Percentiles rank a stretch among this genome's conserved stretches.
phyloP scores from a whole-genome alignment of 2,797 vertebrate species.

The Chloroceryle inda region DNA sequence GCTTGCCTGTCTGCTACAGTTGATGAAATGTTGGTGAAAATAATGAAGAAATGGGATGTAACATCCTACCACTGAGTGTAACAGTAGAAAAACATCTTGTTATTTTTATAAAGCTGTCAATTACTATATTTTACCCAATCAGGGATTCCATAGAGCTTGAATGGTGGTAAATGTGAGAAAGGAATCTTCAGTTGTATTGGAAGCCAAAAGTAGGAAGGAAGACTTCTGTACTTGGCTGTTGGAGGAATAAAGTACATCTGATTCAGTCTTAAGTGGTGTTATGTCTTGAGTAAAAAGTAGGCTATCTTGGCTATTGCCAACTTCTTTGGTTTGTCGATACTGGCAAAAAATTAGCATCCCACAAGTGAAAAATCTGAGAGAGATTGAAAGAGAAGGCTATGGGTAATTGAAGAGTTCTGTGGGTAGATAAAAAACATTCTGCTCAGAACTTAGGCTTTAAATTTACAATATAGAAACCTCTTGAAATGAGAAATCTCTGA shows the following conservation, averaged over 20 bases:
- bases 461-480: neutral
- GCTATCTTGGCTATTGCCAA: neutral
- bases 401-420: neutral
- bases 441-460: neutral
- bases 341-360: neutral
- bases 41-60: neutral
- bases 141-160: neutral
- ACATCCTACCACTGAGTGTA: neutral
- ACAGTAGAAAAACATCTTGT: fast-evolving
- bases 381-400: neutral
- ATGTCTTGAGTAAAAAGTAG: neutral
- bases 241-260: neutral
- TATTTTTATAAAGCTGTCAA: neutral
- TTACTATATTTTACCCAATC: neutral
- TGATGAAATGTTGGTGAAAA: neutral
- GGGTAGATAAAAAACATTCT: neutral
- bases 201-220: neutral
- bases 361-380: neutral
- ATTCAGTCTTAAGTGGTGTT: neutral
- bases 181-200: neutral
- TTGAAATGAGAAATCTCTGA: neutral
- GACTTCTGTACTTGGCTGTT: neutral
- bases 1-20: neutral
- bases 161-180: neutral
- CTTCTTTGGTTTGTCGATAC: neutral